These are phyloP conservation scores for Irena cyanogastra DNA, from an alignment of 2,113 vertebrate species.

Conservation along the genomic window DNA sequence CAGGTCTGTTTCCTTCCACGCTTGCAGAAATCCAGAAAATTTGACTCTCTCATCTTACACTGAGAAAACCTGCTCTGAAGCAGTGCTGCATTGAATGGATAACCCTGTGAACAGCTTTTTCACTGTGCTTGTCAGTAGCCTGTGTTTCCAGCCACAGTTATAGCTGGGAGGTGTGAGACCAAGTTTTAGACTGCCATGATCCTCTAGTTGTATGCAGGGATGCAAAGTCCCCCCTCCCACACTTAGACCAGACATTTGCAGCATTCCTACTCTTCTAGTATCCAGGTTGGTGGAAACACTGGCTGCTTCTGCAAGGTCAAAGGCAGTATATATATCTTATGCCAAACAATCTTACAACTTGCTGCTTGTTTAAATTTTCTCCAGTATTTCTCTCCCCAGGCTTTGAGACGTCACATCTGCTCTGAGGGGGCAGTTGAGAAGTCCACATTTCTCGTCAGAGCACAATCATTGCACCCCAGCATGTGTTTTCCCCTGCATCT, in stretches of 20 bases:
- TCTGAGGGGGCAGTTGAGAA: not conserved
- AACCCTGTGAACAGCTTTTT: constrained; percentile 10
- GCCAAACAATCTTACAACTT: not conserved
- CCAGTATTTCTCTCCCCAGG: not conserved
- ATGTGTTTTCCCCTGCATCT: not conserved
- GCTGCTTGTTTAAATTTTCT: not conserved
- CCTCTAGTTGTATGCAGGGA: not conserved
- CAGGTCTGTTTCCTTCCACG: constrained; percentile 35
- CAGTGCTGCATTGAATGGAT: not conserved
- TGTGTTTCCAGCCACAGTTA: not conserved
- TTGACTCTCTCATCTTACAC: not conserved
- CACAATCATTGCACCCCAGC: not conserved
- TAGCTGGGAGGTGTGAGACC: not conserved
- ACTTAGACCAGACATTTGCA: not conserved
- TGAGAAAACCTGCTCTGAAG: not conserved
- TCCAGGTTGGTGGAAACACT: not conserved
- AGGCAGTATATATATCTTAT: not conserved
- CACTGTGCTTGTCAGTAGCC: not conserved
- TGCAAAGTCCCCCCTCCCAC: not conserved
- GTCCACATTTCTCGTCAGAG: not conserved
- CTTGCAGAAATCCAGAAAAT: constrained; percentile 11
- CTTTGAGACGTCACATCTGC: not conserved
- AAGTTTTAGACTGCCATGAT: not conserved
- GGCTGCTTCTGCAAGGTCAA: not conserved
- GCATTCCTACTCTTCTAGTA: not conserved